phyloP scores from a whole-genome alignment of 2,888 invertebrate species.

The Orgyia antiqua region DNA sequence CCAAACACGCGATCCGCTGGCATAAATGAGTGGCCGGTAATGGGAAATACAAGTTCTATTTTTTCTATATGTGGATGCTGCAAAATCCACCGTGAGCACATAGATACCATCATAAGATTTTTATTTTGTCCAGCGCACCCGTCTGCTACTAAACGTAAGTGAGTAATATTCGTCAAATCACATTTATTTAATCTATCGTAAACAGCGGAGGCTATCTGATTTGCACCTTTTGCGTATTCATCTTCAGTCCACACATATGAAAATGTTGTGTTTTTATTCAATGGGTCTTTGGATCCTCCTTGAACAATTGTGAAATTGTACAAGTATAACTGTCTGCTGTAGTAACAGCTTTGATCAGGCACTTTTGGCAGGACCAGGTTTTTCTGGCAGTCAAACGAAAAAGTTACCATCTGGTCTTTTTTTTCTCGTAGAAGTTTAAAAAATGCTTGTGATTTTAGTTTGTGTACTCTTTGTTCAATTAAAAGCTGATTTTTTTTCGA shows the following conservation, averaged over 20 bases:
- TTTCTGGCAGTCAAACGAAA: too few relatives aligned
- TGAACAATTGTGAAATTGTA: slow-evolving; percentile 2
- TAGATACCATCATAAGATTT: slow-evolving; percentile 9
- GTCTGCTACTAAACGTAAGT: slow-evolving; percentile 7
- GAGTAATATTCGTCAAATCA: slow-evolving; percentile 4
- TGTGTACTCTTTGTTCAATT: slow-evolving; percentile 2
- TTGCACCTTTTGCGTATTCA: slow-evolving; percentile 2
- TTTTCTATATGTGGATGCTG: too few relatives aligned
- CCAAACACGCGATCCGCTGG: background rate
- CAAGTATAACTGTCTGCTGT: slow-evolving; percentile 1
- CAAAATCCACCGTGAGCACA: slow-evolving; percentile 7
- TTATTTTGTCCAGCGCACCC: slow-evolving; percentile 14
- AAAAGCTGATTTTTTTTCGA: background rate
- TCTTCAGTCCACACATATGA: slow-evolving; percentile 6
- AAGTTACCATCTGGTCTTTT: background rate
- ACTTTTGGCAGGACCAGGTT: slow-evolving; percentile 2
- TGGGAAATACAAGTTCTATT: background rate
- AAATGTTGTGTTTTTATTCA: slow-evolving; percentile 8
- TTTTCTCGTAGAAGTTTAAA: slow-evolving; percentile 1
- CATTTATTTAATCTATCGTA: slow-evolving; percentile 4
- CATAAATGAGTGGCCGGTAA: background rate
- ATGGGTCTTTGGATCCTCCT: slow-evolving; percentile 4
- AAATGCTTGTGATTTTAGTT: slow-evolving; percentile 3
- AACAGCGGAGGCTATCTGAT: slow-evolving; percentile 5
- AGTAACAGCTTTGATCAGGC: slow-evolving; percentile 3